Conservation (phyloP, 1,140 invertebrate species). For the Neelides sp. region DNA sequence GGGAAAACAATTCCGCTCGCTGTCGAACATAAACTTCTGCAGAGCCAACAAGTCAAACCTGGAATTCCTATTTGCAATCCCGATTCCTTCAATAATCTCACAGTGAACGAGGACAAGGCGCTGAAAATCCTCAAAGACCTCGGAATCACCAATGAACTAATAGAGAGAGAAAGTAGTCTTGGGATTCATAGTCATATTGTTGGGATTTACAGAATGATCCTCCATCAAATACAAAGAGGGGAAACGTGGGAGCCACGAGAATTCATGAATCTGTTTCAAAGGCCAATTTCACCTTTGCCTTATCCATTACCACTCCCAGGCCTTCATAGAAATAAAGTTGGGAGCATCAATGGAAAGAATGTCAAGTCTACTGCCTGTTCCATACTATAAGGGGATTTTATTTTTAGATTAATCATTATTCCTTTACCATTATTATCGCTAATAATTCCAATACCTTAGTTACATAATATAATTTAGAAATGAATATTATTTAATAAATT, state of each 20-base stretch:
- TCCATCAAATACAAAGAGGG: slow-evolving; percentile 38
- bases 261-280: slow-evolving; percentile 6
- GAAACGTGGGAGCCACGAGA: slow-evolving; percentile 6
- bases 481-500: slow-evolving; percentile 2
- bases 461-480: not conserved
- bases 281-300: not conserved
- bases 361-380: slow-evolving; percentile 7
- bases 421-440: not conserved
- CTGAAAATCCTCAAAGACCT: slow-evolving; percentile 38
- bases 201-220: slow-evolving; percentile 47
- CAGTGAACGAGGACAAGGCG: slow-evolving; percentile 37
- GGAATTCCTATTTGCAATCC: not conserved
- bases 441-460: not conserved
- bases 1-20: not conserved
- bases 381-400: slow-evolving; percentile 1
- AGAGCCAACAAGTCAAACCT: not conserved
- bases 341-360: not conserved
- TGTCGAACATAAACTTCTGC: not conserved
- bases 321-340: not conserved
- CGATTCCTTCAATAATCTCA: slow-evolving; percentile 15
- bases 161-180: slow-evolving; percentile 35
- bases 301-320: not conserved
- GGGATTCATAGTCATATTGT: slow-evolving; percentile 39
- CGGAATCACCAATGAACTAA: slow-evolving; percentile 43
- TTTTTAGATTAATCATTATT: not conserved